Evolutionary conservation across 2,888 invertebrate genomes (phyloP).

Genomic region (Proisotoma minuta): DNA sequence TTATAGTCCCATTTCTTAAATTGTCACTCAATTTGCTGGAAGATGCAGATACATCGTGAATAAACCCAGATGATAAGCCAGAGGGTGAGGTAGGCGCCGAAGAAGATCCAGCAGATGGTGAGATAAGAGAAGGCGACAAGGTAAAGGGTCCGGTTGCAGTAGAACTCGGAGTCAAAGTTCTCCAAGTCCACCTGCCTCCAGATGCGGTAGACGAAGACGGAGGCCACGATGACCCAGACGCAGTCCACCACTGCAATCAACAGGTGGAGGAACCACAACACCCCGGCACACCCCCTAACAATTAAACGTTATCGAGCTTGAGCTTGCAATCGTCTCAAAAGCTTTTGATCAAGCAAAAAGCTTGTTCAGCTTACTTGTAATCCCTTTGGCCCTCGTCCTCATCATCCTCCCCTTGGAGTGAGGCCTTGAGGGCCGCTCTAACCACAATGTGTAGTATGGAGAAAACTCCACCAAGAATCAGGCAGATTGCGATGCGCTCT

Average conservation of each 20-base stretch:
- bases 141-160: neutral
- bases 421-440: too few species aligned
- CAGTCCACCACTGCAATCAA: conserved; percentile 4
- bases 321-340: too few species aligned
- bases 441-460: neutral
- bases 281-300: too few species aligned
- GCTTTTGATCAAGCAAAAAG: too few species aligned
- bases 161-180: neutral
- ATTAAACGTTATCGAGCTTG: too few species aligned
- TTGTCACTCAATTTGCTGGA: too few species aligned
- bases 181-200: neutral
- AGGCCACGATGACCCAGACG: neutral
- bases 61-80: neutral
- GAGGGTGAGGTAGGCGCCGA: neutral
- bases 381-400: too few species aligned
- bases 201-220: neutral
- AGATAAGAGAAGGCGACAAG: neutral
- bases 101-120: neutral
- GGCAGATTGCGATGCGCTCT: neutral
- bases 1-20: too few species aligned
- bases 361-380: too few species aligned
- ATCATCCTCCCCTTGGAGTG: too few species aligned
- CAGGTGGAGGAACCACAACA: neutral
- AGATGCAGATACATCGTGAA: neutral
- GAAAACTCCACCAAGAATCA: neutral